These are phyloP conservation scores for Apistogramma diplotaenia DNA, from an alignment of 2,113 vertebrate genomes.

Conservation along the genomic window DNA sequence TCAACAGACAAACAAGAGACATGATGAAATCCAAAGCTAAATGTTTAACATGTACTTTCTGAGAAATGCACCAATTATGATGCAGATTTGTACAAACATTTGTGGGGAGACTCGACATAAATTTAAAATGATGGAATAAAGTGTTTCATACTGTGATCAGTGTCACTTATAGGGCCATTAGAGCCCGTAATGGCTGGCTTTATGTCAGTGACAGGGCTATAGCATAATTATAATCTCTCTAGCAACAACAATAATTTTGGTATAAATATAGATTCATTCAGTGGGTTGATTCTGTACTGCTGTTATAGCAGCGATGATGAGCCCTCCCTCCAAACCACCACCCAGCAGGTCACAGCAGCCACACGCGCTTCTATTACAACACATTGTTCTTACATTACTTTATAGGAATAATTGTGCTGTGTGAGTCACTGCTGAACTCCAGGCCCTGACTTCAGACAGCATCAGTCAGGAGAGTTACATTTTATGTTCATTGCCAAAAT, in stretches of 20 bases:
- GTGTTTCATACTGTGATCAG: background rate
- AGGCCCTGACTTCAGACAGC: background rate
- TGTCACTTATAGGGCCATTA: background rate
- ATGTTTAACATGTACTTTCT: too few relatives aligned
- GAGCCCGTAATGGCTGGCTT: constrained; percentile 8
- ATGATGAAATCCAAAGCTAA: too few relatives aligned
- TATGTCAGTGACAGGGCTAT: background rate
- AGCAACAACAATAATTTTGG: constrained; percentile 45
- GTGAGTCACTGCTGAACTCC: background rate
- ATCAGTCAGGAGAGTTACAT: background rate
- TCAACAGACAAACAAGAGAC: too few relatives aligned
- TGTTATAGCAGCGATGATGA: background rate
- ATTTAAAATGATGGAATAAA: background rate
- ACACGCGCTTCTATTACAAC: constrained; percentile 25
- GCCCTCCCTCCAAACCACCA: background rate
- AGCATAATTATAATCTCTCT: constrained; percentile 31
- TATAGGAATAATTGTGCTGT: background rate
- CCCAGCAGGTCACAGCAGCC: background rate
- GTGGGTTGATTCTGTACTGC: background rate
- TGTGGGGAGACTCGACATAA: background rate
- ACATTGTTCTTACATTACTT: background rate
- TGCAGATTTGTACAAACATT: too few relatives aligned
- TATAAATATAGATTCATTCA: constrained; percentile 29
- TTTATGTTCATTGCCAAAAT: constrained; percentile 13
- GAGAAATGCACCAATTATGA: too few relatives aligned